Percentiles rank a stretch among this genome's conserved stretches.
These are phyloP conservation scores for Ictidomys tridecemlineatus DNA, from an alignment of 2,113 vertebrate genomes.

Conservation along the genomic window DNA sequence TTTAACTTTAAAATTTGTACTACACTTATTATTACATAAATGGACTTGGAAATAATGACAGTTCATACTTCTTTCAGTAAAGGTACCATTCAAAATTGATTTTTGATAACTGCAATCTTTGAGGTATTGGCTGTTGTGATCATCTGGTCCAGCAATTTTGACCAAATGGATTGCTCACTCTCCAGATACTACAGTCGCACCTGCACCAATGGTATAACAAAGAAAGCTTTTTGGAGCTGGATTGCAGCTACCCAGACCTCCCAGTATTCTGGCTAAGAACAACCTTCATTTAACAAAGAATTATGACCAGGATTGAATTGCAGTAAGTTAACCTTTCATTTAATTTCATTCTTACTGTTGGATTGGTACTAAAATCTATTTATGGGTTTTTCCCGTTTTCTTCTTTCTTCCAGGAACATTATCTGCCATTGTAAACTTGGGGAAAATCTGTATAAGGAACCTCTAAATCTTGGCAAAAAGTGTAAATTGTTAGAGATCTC, in stretches of 20 bases:
- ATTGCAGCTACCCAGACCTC: slow-evolving; percentile 66
- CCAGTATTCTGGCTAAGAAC: slow-evolving; percentile 71
- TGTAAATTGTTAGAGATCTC: slow-evolving; percentile 70
- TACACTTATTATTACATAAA: slow-evolving; percentile 40
- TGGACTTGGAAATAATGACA: slow-evolving; percentile 10
- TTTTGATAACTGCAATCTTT: neutral
- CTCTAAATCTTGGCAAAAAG: slow-evolving; percentile 77
- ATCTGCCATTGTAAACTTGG: slow-evolving; percentile 76
- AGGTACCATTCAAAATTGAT: neutral
- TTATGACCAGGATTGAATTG: slow-evolving; percentile 63
- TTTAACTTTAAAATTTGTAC: slow-evolving; percentile 28
- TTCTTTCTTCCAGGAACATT: slow-evolving; percentile 79
- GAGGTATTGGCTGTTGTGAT: neutral
- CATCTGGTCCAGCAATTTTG: slow-evolving; percentile 5
- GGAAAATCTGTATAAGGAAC: slow-evolving; percentile 75
- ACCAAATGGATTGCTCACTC: neutral
- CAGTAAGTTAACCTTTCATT: slow-evolving; percentile 73
- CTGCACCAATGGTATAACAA: slow-evolving; percentile 12
- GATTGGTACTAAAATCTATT: slow-evolving; percentile 78
- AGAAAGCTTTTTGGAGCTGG: slow-evolving; percentile 53
- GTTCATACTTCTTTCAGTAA: neutral
- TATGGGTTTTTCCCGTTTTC: slow-evolving; percentile 62
- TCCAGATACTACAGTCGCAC: slow-evolving; percentile 27
- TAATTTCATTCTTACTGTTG: slow-evolving; percentile 73
- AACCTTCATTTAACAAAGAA: slow-evolving; percentile 73